Conservation (phyloP, 2,113 vertebrate species). For the Corynorhinus townsendii region DNA sequence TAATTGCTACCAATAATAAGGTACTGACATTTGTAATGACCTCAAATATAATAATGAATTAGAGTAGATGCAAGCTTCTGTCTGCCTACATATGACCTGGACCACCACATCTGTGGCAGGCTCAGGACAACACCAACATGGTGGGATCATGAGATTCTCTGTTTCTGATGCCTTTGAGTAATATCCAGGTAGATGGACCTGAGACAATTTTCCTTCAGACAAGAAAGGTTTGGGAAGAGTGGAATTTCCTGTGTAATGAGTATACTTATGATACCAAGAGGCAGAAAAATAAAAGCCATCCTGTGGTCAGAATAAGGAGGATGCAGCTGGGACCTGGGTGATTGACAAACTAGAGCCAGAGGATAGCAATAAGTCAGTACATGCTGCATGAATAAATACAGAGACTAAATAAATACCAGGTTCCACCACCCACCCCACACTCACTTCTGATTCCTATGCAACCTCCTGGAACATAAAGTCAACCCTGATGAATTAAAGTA, state of each 20-base stretch:
- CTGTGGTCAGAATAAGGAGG: not conserved
- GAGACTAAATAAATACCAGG: not conserved
- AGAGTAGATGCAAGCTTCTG: not conserved
- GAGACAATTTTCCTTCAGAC: not conserved
- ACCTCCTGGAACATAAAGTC: not conserved
- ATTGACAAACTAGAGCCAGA: not conserved
- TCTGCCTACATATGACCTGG: not conserved
- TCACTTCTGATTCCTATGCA: not conserved
- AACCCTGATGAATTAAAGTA: not conserved
- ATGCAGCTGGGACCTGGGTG: not conserved
- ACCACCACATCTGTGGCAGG: no score
- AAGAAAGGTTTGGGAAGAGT: not conserved
- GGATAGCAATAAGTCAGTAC: not conserved
- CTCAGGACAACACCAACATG: no score
- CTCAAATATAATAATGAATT: not conserved
- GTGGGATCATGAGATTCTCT: not conserved
- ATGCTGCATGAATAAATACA: rapidly evolving
- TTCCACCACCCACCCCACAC: no score
- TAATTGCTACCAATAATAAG: not conserved
- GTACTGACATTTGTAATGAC: not conserved
- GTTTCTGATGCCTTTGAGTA: not conserved
- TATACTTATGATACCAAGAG: not conserved
- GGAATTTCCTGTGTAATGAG: not conserved
- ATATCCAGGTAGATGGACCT: not conserved
- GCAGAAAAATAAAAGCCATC: not conserved